Percentiles rank a stretch among this genome's conserved stretches.
Evolutionary conservation across 2,888 invertebrate species (phyloP).

Genomic region (Sthenelais limicola): DNA sequence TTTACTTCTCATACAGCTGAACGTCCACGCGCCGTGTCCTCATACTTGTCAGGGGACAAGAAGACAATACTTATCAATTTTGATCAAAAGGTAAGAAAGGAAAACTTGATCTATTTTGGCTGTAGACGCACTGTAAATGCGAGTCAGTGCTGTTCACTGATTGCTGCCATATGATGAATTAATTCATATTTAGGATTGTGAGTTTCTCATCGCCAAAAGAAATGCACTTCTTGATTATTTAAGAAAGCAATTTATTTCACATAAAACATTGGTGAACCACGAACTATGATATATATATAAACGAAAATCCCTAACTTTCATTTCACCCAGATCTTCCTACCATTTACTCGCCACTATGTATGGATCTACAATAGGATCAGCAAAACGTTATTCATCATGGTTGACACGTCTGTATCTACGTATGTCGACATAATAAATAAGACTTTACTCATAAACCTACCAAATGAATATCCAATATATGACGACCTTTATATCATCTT

Average conservation of each 20-base stretch:
- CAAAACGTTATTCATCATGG: conserved; percentile 17
- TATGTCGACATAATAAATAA: not conserved
- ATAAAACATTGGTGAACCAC: not conserved
- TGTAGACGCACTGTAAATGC: no score
- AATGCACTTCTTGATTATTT: no score
- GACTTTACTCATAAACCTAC: not conserved
- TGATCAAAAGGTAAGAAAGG: conserved; percentile 20
- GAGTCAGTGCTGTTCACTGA: no score
- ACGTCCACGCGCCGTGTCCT: conserved; percentile 4
- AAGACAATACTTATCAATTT: conserved; percentile 16
- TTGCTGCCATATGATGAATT: no score
- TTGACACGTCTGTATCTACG: not conserved
- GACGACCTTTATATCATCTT: conserved; percentile 14
- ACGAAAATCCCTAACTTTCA: not conserved
- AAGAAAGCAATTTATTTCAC: not conserved
- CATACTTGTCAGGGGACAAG: conserved; percentile 8
- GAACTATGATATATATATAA: no score
- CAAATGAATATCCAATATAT: not conserved
- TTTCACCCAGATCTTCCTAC: conserved; percentile 4
- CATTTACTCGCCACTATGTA: not conserved
- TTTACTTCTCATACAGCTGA: no score
- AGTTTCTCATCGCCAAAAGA: no score
- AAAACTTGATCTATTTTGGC: no score
- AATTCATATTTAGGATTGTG: no score
- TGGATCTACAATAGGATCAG: conserved; percentile 6